These are phyloP conservation scores for Aphodius sticticus DNA, from an alignment of 2,888 invertebrate genomes.

Conservation along the genomic window DNA sequence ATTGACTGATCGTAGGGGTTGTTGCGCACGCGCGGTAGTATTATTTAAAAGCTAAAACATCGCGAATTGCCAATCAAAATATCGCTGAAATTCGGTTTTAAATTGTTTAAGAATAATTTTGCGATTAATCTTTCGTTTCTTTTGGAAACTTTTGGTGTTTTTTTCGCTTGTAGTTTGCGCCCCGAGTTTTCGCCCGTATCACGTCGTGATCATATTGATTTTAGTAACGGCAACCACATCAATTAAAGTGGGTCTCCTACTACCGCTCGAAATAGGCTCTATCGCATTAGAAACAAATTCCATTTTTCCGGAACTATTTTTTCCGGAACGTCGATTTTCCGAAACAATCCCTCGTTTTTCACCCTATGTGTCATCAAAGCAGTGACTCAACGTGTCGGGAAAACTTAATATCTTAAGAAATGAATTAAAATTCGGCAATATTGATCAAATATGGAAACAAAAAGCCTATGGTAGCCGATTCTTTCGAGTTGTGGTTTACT, in stretches of 20 bases:
- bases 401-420: background rate
- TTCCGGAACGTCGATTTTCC: background rate
- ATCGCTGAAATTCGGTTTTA: background rate
- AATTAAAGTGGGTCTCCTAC: background rate
- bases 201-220: background rate
- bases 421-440: background rate
- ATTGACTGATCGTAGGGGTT: conserved; percentile 17
- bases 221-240: conserved; percentile 4
- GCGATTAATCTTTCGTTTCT: background rate
- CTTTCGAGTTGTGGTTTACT: background rate
- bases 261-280: background rate
- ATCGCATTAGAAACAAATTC: no score
- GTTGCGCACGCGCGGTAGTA: conserved; percentile 15
- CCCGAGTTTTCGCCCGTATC: background rate
- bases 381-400: background rate
- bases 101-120: background rate
- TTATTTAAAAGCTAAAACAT: conserved; percentile 14
- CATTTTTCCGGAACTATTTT: background rate
- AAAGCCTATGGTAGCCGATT: background rate
- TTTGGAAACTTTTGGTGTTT: background rate
- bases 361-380: background rate
- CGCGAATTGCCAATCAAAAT: background rate
- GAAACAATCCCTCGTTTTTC: background rate
- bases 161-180: background rate
- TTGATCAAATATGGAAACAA: conserved; percentile 4